Evolutionary conservation across 2,888 invertebrate genomes (phyloP).

Genomic region (Hyposoter didymator): DNA sequence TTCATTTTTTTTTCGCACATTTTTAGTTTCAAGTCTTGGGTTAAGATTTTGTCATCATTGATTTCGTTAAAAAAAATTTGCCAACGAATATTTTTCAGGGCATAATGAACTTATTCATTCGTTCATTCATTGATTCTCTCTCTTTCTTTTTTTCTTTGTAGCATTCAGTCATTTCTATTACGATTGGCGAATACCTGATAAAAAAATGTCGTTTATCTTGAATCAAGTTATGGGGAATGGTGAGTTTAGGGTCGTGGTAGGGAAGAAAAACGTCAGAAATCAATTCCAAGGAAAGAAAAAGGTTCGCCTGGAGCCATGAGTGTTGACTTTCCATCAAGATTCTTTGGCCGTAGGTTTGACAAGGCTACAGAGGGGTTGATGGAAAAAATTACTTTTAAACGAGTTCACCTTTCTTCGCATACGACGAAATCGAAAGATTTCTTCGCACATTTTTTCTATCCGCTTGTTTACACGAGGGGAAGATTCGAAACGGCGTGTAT

Average conservation of each 20-base stretch:
- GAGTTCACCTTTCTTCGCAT: background rate
- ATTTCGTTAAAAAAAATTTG: no score
- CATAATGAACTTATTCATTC: no score
- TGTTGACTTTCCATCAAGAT: constrained; percentile 47
- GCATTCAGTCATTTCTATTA: background rate
- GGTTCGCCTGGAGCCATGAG: background rate
- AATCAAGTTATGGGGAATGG: background rate
- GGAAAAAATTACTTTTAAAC: constrained; percentile 6
- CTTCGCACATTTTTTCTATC: constrained; percentile 7
- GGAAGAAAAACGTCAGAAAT: constrained; percentile 17
- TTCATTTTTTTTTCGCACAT: no score
- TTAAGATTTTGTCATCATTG: no score
- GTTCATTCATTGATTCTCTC: no score
- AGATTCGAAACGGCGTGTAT: background rate
- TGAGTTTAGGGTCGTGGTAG: background rate
- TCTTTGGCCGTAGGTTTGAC: constrained; percentile 23
- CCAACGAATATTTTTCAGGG: no score
- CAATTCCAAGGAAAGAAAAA: constrained; percentile 21
- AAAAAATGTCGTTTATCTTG: background rate
- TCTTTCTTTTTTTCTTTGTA: background rate
- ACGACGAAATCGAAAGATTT: constrained; percentile 4
- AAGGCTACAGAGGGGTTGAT: constrained; percentile 6
- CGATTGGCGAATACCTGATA: background rate
- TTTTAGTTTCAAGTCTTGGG: no score
- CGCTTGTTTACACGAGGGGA: background rate